Percentiles rank a stretch among this genome's conserved stretches.
Conservation (phyloP, 1,140 invertebrate species). For the Micrasema minimum region DNA sequence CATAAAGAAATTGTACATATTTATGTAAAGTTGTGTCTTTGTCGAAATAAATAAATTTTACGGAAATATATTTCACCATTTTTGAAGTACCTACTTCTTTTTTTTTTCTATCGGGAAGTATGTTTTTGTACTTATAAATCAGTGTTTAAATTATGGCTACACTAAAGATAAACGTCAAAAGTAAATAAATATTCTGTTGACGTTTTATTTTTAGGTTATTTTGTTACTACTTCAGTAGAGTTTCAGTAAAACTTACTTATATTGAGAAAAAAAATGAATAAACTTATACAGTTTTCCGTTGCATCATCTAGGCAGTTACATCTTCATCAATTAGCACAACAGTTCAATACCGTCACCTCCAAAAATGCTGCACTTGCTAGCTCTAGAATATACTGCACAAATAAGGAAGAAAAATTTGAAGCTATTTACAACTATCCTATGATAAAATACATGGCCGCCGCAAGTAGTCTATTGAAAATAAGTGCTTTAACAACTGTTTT, state of each 20-base stretch:
- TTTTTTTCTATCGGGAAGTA: too few species aligned
- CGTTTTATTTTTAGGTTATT: constrained; percentile 19
- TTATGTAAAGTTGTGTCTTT: too few species aligned
- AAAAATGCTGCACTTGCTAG: background rate
- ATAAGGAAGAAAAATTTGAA: constrained; percentile 40
- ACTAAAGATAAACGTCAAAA: background rate
- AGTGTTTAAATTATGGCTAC: too few species aligned
- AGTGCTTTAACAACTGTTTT: background rate
- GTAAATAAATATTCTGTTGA: too few species aligned
- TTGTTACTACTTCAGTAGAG: background rate
- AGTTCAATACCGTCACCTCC: background rate
- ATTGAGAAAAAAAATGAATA: too few species aligned
- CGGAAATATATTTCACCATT: too few species aligned
- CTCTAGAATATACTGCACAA: constrained; percentile 1
- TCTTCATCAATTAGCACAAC: background rate
- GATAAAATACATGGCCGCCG: constrained; percentile 46
- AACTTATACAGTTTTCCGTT: background rate
- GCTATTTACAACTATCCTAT: constrained; percentile 55
- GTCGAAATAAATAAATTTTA: too few species aligned
- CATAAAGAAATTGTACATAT: too few species aligned
- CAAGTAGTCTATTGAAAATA: constrained; percentile 14
- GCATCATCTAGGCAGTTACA: background rate
- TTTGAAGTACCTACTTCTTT: too few species aligned
- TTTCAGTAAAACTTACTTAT: too few species aligned
- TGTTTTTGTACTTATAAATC: background rate